These are phyloP conservation scores for Bradynema listronoti DNA, from an alignment of 1,140 invertebrate genomes.

Conservation along the genomic window DNA sequence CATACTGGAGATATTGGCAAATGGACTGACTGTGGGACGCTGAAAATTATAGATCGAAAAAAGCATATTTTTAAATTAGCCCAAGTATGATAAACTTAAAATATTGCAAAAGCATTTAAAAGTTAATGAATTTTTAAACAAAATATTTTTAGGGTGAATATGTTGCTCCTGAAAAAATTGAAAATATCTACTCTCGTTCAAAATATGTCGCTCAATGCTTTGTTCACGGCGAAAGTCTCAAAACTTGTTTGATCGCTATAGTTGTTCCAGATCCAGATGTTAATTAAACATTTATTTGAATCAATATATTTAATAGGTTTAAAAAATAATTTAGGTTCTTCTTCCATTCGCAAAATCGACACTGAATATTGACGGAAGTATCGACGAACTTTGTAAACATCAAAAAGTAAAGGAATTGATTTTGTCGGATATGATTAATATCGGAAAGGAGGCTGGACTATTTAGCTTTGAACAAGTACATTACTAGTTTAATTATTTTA, in stretches of 20 bases:
- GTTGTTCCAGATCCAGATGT: conserved; percentile 89
- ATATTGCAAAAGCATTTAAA: background rate
- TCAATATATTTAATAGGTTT: background rate
- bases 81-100: conserved; percentile 48
- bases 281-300: background rate
- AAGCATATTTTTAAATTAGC: conserved; percentile 64
- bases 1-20: conserved; percentile 59
- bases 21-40: conserved; percentile 60
- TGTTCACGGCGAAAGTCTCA: conserved; percentile 62
- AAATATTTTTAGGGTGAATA: conserved; percentile 71
- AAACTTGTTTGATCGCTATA: conserved; percentile 86
- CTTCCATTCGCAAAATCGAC: conserved; percentile 5
- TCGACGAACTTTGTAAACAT: conserved; percentile 80
- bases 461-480: conserved; percentile 87
- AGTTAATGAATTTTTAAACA: background rate
- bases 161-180: conserved; percentile 64
- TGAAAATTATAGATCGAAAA: conserved; percentile 63
- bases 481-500: background rate
- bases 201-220: conserved; percentile 60
- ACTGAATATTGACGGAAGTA: conserved; percentile 62
- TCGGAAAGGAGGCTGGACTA: conserved; percentile 78
- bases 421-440: conserved; percentile 75
- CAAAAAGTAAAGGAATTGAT: conserved; percentile 77
- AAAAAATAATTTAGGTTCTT: conserved; percentile 2
- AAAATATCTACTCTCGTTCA: conserved; percentile 61